Percentiles rank a stretch among this genome's conserved stretches.
phyloP scores from a whole-genome alignment of 2,113 vertebrate species.

The Alectura lathami region DNA sequence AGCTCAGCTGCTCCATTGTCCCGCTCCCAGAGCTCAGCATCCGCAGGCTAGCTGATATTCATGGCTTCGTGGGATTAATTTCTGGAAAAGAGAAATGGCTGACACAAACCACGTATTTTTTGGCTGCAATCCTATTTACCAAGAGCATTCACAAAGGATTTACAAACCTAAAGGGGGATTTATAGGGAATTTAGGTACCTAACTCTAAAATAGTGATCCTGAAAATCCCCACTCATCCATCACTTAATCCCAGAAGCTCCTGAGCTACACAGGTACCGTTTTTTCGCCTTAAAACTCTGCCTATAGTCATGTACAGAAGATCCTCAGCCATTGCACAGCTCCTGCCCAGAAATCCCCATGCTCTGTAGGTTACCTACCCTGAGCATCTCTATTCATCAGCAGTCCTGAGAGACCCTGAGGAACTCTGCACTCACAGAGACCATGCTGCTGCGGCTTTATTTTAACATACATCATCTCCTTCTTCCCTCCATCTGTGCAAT shows the following conservation, averaged over 20 bases:
- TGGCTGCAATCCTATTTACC: constrained; percentile 31
- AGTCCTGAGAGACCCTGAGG: neutral
- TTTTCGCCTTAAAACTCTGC: neutral
- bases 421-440: neutral
- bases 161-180: constrained; percentile 55
- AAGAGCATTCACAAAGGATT: constrained; percentile 35
- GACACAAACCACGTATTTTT: constrained; percentile 43
- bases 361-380: neutral
- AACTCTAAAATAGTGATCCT: neutral
- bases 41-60: neutral
- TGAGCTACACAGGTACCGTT: neutral
- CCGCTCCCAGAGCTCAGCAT: neutral
- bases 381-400: neutral
- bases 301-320: neutral
- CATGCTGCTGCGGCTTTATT: neutral
- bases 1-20: neutral
- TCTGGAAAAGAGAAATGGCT: constrained; percentile 7
- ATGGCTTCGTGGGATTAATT: neutral
- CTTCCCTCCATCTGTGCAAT: neutral
- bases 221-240: constrained; percentile 58
- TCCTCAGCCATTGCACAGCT: neutral
- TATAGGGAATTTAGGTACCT: constrained; percentile 56
- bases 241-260: constrained; percentile 14
- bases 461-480: neutral
- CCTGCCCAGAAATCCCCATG: neutral